Base-by-base conservation (phyloP, 2,797 vertebrate species). In the Malurus splendens region DNA sequence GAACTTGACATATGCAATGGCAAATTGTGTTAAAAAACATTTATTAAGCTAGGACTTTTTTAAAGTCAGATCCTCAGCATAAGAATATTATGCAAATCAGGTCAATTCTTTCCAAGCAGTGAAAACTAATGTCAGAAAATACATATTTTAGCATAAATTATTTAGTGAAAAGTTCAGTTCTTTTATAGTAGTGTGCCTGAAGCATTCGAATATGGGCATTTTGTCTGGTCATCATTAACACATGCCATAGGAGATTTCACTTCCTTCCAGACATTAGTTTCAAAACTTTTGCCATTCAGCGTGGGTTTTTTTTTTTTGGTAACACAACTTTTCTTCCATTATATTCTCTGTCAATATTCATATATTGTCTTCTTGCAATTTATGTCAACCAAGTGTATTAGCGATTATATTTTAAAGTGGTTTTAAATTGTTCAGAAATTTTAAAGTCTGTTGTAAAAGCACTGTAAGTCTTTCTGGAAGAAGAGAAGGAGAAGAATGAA, bases 81-180 rank as follows among this genome's bases (percentile, higher is more conserved):
- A 93, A 92, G 94, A 92, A 95, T 95, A 94, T 96, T 97, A 97
- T 97, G 96, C 94, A 97, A 97, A 97, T 97, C n/a, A 95, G 93
- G 91, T 89, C 83, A 96, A 79, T 96, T 97, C 91, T 96, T 97
- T 96, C 93, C 89, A 96, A 95, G 95, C 87, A 94, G 72, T 94
- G 92, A 97, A 97, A 96, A 96, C 54, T 97, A 98, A 97, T 98
- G 97, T 97, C 97, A 98, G 89, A 96, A 97, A 97, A 96, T 97
- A 95, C 97, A 97, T 97, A 97, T 97, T 97, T 98, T 98, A 97
- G 95, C 97, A 97, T 97, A 96, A 82, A 97, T 98, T 97, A 97
- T 95, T 96, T 94, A 90, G 91, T 95, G 94, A 95, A 96, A 97
- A 97, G 96, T 97, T 97, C 96, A 97, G 62, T 96, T 96, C 96